phyloP scores from a whole-genome alignment of 2,113 vertebrate species.

The Sander lucioperca region DNA sequence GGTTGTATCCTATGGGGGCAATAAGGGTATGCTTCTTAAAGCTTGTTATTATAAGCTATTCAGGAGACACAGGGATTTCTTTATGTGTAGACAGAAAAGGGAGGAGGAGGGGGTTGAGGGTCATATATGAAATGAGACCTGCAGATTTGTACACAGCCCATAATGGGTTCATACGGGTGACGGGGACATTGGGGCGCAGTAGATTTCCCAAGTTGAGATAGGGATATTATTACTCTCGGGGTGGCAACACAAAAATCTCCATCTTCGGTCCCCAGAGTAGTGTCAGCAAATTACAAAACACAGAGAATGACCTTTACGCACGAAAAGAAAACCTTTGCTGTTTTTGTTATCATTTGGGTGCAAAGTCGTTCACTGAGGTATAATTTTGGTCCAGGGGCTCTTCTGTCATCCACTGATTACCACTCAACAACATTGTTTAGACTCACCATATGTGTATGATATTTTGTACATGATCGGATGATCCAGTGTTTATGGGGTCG shows the following conservation, averaged over 20 bases:
- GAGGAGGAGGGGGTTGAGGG: slow-evolving; percentile 51
- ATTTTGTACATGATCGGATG: slow-evolving; percentile 36
- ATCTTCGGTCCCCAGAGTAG: slow-evolving; percentile 81
- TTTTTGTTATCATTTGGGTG: slow-evolving; percentile 68
- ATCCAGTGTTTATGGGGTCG: slow-evolving; percentile 55
- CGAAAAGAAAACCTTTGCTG: slow-evolving; percentile 67
- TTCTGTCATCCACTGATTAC: slow-evolving; percentile 65
- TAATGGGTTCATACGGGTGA: slow-evolving; percentile 83
- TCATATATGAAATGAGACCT: slow-evolving; percentile 84
- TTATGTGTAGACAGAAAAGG: slow-evolving; percentile 78
- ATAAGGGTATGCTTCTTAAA: slow-evolving; percentile 81
- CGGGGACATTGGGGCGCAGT: slow-evolving; percentile 77
- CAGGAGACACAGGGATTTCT: slow-evolving; percentile 79
- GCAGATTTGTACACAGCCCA: slow-evolving; percentile 81
- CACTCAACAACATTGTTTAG: slow-evolving; percentile 43
- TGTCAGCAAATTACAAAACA: slow-evolving; percentile 85
- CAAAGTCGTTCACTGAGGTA: slow-evolving; percentile 63
- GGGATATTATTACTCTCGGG: slow-evolving; percentile 85
- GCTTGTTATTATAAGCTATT: slow-evolving; percentile 86
- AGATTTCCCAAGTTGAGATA: slow-evolving; percentile 87
- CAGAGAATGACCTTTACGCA: slow-evolving; percentile 82
- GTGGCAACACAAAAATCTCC: slow-evolving; percentile 84
- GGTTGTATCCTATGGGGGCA: slow-evolving; percentile 78
- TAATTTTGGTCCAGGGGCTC: slow-evolving; percentile 65
- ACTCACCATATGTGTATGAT: slow-evolving; percentile 4